Percentiles rank a stretch among this genome's conserved stretches.
phyloP scores from a whole-genome alignment of 92 coral and sea anemone genomes.

The Metridium senile region DNA sequence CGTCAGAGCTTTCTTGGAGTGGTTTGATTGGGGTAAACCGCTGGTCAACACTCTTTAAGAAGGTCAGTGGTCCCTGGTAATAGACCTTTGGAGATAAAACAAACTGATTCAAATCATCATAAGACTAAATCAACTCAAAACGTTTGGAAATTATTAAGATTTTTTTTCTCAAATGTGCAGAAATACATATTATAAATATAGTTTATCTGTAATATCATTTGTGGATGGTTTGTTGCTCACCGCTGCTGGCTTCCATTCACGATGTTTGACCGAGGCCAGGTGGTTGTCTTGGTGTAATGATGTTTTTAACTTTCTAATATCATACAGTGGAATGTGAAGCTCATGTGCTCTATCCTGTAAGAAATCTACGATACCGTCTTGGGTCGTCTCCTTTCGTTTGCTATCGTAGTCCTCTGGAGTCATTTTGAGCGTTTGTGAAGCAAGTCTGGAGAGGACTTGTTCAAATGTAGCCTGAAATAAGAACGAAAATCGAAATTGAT shows the following conservation, averaged over 20 bases:
- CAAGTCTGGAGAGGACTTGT: constrained; percentile 33
- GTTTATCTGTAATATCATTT: not conserved
- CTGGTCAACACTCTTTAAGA: constrained; percentile 42
- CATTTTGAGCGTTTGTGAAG: constrained; percentile 45
- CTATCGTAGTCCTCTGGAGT: constrained; percentile 36
- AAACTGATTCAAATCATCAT: too few species aligned
- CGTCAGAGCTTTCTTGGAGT: constrained; percentile 17
- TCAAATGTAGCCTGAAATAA: constrained; percentile 31
- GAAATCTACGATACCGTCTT: constrained; percentile 21
- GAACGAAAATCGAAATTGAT: not conserved
- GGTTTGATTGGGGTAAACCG: constrained; percentile 24
- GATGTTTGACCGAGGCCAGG: constrained; percentile 39
- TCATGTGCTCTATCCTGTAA: constrained; percentile 35
- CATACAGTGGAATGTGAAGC: constrained; percentile 46
- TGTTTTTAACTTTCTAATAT: constrained; percentile 30
- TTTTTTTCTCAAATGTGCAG: too few species aligned
- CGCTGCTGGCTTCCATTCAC: constrained; percentile 58
- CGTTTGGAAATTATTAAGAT: too few species aligned
- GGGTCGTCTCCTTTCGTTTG: constrained; percentile 28
- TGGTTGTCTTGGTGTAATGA: constrained; percentile 47
- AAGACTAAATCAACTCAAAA: too few species aligned
- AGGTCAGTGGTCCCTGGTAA: constrained; percentile 55
- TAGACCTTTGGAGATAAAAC: constrained; percentile 20
- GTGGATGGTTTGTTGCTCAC: constrained; percentile 10
- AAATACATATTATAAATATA: too few species aligned